Evolutionary conservation across 2,113 vertebrate genomes (phyloP).

Genomic region (Oceanodroma tethys): DNA sequence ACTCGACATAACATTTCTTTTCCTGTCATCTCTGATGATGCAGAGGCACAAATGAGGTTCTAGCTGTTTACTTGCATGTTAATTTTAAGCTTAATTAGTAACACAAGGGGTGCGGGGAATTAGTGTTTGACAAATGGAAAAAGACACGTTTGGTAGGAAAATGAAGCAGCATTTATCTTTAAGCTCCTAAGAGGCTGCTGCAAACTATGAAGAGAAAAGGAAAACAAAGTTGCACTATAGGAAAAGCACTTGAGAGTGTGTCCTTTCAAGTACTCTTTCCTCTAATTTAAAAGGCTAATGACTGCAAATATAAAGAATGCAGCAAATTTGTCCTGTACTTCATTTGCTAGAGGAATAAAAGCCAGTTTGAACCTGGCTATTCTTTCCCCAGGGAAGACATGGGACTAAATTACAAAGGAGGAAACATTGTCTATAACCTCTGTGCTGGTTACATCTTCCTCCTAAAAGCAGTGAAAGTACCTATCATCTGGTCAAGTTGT

Average conservation of each 20-base stretch:
- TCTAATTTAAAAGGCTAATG: background rate
- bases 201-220: background rate
- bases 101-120: slow-evolving; percentile 36
- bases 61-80: slow-evolving; percentile 46
- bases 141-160: slow-evolving; percentile 20
- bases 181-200: slow-evolving; percentile 19
- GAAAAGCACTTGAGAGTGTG: background rate
- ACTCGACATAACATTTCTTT: slow-evolving; percentile 33
- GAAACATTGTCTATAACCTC: background rate
- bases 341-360: background rate
- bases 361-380: background rate
- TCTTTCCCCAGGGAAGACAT: background rate
- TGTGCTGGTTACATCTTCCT: background rate
- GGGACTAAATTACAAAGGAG: background rate
- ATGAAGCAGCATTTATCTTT: background rate
- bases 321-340: background rate
- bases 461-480: background rate
- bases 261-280: background rate
- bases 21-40: slow-evolving; percentile 38
- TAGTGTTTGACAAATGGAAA: slow-evolving; percentile 48
- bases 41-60: slow-evolving; percentile 27
- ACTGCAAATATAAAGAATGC: background rate
- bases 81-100: slow-evolving; percentile 65
- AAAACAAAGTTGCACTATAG: slow-evolving; percentile 18
- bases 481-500: background rate